These are phyloP conservation scores for Nannoperca australis DNA, from an alignment of 2,797 vertebrate species.

Conservation along the genomic window DNA sequence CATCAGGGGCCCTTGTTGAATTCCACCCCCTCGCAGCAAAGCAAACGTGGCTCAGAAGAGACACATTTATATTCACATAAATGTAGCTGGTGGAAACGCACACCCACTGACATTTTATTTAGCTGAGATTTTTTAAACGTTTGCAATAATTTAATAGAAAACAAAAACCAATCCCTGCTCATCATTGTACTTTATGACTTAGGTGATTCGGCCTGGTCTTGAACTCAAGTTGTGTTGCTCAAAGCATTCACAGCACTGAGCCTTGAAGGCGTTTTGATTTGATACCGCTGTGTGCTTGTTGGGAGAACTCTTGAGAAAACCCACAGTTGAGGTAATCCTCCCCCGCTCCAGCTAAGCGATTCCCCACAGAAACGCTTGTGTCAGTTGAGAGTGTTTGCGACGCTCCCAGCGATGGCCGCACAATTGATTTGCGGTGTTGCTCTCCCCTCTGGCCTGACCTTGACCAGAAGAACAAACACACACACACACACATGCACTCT, in stretches of 20 bases:
- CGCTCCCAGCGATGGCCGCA: conserved; percentile 66
- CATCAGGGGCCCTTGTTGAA: conserved; percentile 13
- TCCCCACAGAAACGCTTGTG: conserved; percentile 67
- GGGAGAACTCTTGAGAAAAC: conserved; percentile 35
- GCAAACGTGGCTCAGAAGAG: not conserved
- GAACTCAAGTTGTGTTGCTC: not conserved
- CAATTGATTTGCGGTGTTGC: conserved; percentile 84
- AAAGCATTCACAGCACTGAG: not conserved
- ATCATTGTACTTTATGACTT: not conserved
- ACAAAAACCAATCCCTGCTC: not conserved
- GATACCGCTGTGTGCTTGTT: conserved; percentile 11
- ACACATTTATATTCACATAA: not conserved
- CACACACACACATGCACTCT: conserved; percentile 46
- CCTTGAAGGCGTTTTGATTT: conserved; percentile 1
- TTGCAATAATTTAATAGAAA: not conserved
- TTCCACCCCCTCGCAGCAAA: not conserved
- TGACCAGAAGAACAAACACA: conserved; percentile 74
- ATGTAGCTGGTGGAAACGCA: not conserved
- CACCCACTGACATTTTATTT: not conserved
- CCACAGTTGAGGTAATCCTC: conserved; percentile 63
- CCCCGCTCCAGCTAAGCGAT: conserved; percentile 49
- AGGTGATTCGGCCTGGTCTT: not conserved
- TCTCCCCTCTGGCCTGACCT: conserved; percentile 81
- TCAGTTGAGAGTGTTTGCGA: conserved; percentile 74
- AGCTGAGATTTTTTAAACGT: not conserved